These are phyloP conservation scores for Ailuropoda melanoleuca DNA, from an alignment of 2,113 vertebrate species.

Conservation along the genomic window DNA sequence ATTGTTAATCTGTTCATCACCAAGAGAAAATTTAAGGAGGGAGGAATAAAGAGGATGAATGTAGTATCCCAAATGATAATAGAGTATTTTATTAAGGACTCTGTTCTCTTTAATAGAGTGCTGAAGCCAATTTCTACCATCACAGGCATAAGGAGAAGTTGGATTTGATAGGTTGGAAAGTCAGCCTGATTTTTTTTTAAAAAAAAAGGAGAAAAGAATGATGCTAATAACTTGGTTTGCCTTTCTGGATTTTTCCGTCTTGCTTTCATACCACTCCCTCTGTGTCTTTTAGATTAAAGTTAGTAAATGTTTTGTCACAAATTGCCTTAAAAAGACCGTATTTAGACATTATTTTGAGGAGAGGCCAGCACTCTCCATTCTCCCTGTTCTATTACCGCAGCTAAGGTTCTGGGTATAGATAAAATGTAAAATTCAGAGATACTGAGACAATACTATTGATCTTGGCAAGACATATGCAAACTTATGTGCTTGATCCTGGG, in stretches of 20 bases:
- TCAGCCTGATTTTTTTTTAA: neutral
- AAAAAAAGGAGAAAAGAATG: neutral
- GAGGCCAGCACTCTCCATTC: neutral
- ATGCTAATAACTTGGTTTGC: neutral
- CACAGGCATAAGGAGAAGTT: neutral
- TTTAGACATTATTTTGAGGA: neutral
- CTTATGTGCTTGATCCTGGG: neutral
- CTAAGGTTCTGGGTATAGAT: neutral
- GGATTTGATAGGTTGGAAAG: neutral
- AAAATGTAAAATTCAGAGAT: slow-evolving; percentile 25
- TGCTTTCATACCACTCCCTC: neutral
- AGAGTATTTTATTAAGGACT: neutral
- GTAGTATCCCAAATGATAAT: neutral
- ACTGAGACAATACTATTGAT: neutral
- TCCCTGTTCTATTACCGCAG: neutral
- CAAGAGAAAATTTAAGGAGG: neutral
- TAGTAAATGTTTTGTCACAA: neutral
- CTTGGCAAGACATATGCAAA: neutral
- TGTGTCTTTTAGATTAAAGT: neutral
- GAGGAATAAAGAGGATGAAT: neutral
- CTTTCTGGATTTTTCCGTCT: neutral
- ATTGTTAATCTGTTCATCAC: neutral
- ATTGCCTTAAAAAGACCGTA: neutral
- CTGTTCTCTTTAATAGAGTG: neutral
- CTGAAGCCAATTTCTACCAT: neutral